These are phyloP conservation scores for Gasteruption jaculator DNA, from an alignment of 2,888 invertebrate genomes.

Conservation along the genomic window DNA sequence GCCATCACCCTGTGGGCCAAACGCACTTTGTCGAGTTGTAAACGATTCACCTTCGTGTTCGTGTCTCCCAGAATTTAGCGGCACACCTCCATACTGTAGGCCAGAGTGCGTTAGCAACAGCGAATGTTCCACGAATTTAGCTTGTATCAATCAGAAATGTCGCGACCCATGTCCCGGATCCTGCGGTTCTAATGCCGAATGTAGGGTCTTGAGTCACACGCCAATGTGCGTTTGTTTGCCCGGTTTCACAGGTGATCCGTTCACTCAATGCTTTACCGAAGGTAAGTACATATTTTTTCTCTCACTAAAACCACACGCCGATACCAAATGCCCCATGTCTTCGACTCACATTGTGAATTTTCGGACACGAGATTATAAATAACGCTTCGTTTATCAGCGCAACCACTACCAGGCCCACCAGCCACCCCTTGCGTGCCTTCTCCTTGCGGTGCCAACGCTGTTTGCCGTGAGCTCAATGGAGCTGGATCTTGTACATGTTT, in stretches of 20 bases:
- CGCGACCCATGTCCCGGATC: slow-evolving; percentile 74
- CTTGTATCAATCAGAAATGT: slow-evolving; percentile 75
- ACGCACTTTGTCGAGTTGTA: slow-evolving; percentile 63
- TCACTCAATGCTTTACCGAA: slow-evolving; percentile 26
- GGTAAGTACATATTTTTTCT: slow-evolving; percentile 26
- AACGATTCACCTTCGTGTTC: slow-evolving; percentile 59
- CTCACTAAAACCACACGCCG: slow-evolving; percentile 5
- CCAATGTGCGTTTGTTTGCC: slow-evolving; percentile 65
- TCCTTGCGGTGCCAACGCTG: slow-evolving; percentile 79
- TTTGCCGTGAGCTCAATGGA: slow-evolving; percentile 63
- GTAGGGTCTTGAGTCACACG: slow-evolving; percentile 71
- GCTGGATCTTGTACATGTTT: slow-evolving; percentile 57
- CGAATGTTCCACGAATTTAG: slow-evolving; percentile 68
- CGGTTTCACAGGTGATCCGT: slow-evolving; percentile 61
- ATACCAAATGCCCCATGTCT: no score
- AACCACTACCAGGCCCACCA: no score
- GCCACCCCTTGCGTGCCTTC: slow-evolving; percentile 67
- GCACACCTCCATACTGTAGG: slow-evolving; percentile 69
- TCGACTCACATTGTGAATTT: no score
- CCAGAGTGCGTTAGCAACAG: slow-evolving; percentile 74
- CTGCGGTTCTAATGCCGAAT: slow-evolving; percentile 70
- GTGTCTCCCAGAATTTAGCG: slow-evolving; percentile 70
- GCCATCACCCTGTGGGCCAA: slow-evolving; percentile 51
- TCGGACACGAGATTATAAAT: no score
- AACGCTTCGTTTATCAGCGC: no score